These are phyloP conservation scores for Acromyrmex echinatior DNA, from an alignment of 1,140 invertebrate species.

Conservation along the genomic window DNA sequence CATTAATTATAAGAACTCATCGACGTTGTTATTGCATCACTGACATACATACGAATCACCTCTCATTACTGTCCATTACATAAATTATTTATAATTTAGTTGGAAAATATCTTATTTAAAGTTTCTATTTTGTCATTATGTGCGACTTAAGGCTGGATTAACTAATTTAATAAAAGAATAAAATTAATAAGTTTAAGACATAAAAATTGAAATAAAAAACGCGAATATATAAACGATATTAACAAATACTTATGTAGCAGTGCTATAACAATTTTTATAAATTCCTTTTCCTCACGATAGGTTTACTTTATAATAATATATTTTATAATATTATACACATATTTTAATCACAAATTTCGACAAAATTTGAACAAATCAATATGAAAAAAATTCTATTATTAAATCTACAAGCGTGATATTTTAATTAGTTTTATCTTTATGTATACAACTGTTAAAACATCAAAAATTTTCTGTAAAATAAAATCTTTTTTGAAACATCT, in stretches of 20 bases:
- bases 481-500: not conserved
- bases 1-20: conserved; percentile 53
- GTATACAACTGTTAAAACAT: not conserved
- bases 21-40: conserved; percentile 45
- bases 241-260: not conserved
- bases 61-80: conserved; percentile 31
- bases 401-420: not conserved
- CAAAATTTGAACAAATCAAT: not conserved
- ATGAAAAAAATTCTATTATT: not conserved
- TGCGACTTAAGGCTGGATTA: not conserved
- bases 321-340: no score
- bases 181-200: not conserved
- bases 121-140: not conserved
- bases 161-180: not conserved
- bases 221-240: not conserved
- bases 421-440: conserved; percentile 9
- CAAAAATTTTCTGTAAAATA: not conserved
- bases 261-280: not conserved
- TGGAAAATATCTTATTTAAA: not conserved
- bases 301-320: not conserved
- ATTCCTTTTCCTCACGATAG: not conserved
- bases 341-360: not conserved
- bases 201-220: not conserved
- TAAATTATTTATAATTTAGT: conserved; percentile 42
- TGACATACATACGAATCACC: conserved; percentile 47